Conservation (phyloP, 2,888 invertebrate genomes). For the Mesoligia furuncula region DNA sequence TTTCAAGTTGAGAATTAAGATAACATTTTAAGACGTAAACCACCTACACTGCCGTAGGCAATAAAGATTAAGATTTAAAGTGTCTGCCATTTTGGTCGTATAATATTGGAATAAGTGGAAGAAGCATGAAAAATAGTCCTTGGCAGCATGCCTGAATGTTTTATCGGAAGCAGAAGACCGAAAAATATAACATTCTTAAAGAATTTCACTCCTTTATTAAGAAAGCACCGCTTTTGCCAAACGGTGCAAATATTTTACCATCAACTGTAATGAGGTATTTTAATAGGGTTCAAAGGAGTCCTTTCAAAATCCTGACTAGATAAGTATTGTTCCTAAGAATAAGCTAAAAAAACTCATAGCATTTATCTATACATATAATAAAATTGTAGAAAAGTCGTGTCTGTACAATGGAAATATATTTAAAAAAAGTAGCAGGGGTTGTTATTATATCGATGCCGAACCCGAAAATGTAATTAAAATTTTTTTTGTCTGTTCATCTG, state of each 20-base stretch:
- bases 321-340: background rate
- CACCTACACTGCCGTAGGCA: background rate
- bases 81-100: slow-evolving; percentile 21
- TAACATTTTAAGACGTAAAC: background rate
- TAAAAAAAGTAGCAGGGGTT: no score
- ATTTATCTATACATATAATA: no score
- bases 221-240: background rate
- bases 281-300: background rate
- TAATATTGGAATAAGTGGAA: slow-evolving; percentile 24
- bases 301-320: background rate
- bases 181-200: slow-evolving; percentile 3
- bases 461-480: no score
- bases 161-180: slow-evolving; percentile 10
- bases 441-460: no score
- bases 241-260: background rate
- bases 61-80: slow-evolving; percentile 32
- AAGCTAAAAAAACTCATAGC: no score
- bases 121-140: slow-evolving; percentile 19
- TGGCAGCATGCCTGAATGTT: slow-evolving; percentile 30
- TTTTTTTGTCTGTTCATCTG: no score
- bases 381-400: no score
- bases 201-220: background rate
- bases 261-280: no score
- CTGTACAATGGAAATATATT: no score
- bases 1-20: background rate